These are phyloP conservation scores for crab-eating macaque (Macaca fascicularis) DNA, from an alignment of 2,113 vertebrate species.

Conservation along the genomic window T2T-MFA8v1.1 NC_088386.1:23092001-23092500, in stretches of 20 bases:
- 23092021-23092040: not conserved
- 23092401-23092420: not conserved
- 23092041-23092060: not conserved
- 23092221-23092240: not conserved
- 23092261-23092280: not conserved
- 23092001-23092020: not conserved
- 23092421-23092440: not conserved
- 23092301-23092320: not conserved
- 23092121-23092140: not conserved
- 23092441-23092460: not conserved
- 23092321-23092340: constrained; percentile 21
- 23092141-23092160: not conserved
- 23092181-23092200: not conserved
- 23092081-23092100: not conserved
- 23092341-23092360: not conserved
- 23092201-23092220: not conserved
- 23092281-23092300: not conserved
- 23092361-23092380: not conserved
- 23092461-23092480: constrained; percentile 15
- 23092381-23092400: not conserved
- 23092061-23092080: not conserved
- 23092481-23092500: not conserved
- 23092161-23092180: not conserved
- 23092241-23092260: not conserved
- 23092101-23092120: not conserved